Conservation (phyloP, 2,888 invertebrate genomes). For the Iselma pallidipennis region DNA sequence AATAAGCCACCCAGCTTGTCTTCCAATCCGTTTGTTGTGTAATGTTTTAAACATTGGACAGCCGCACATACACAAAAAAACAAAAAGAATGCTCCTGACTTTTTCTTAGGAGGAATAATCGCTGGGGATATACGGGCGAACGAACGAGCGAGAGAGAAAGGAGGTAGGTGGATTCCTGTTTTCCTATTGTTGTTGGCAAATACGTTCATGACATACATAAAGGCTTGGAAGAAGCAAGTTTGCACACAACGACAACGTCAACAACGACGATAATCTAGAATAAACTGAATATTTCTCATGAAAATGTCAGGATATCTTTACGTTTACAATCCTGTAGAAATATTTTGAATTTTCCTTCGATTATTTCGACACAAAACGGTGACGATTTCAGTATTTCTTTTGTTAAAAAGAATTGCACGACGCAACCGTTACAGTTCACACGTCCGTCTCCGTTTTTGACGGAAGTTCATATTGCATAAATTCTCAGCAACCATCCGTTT, state of each 20-base stretch:
- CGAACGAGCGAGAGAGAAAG: too few relatives aligned
- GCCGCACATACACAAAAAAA: background rate
- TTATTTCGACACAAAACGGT: background rate
- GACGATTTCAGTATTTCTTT: background rate
- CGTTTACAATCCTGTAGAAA: background rate
- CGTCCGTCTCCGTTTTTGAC: background rate
- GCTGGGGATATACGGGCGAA: background rate
- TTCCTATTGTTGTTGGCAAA: background rate
- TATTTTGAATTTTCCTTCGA: background rate
- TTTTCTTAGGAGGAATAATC: background rate
- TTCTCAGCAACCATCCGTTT: constrained; percentile 4
- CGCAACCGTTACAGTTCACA: background rate
- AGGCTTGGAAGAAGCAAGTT: background rate
- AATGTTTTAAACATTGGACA: background rate
- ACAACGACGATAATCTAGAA: background rate
- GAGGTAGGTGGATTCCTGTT: background rate
- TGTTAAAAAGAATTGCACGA: background rate
- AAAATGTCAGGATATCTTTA: background rate
- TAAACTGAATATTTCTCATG: constrained; percentile 4
- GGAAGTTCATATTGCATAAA: constrained; percentile 9
- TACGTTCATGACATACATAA: background rate
- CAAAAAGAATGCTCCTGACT: background rate
- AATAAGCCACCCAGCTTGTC: background rate
- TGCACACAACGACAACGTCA: background rate
- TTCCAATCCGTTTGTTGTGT: background rate